Conservation (phyloP, 2,113 vertebrate genomes). For the Australoheros scitulus region DNA sequence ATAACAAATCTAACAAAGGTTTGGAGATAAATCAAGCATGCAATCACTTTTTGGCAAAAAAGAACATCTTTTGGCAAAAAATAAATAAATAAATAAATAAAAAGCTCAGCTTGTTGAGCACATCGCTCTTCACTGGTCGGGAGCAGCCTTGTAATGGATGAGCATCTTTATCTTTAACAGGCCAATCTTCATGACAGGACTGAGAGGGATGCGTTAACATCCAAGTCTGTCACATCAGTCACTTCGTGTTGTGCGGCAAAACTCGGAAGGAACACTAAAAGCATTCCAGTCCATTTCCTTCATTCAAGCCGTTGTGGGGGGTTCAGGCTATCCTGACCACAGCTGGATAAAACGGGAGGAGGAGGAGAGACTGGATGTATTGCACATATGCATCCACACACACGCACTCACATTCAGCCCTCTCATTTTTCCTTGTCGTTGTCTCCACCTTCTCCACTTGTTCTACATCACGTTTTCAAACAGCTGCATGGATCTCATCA, state of each 20-base stretch:
- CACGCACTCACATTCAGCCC: slow-evolving; percentile 46
- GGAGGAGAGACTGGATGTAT: slow-evolving; percentile 48
- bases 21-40: slow-evolving; percentile 62
- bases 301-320: slow-evolving; percentile 26
- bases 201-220: neutral
- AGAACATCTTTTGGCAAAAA: neutral
- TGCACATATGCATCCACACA: slow-evolving; percentile 46
- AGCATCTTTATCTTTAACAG: slow-evolving; percentile 32
- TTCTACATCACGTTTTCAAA: slow-evolving; percentile 96
- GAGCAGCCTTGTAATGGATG: slow-evolving; percentile 30
- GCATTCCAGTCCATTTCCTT: slow-evolving; percentile 33
- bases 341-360: slow-evolving; percentile 25
- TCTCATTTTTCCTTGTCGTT: slow-evolving; percentile 23
- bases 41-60: slow-evolving; percentile 50
- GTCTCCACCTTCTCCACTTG: slow-evolving; percentile 14
- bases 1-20: slow-evolving; percentile 31
- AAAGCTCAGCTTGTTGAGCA: slow-evolving; percentile 40
- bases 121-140: slow-evolving; percentile 36
- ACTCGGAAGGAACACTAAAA: slow-evolving; percentile 23
- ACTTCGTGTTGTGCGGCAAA: slow-evolving; percentile 11
- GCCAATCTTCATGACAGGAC: slow-evolving; percentile 2
- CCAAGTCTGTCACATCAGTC: slow-evolving; percentile 35
- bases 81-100: neutral
- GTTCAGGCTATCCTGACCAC: slow-evolving; percentile 20
- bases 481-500: slow-evolving; percentile 97